Percentiles rank a stretch among this genome's conserved stretches.
Evolutionary conservation across 1,140 invertebrate genomes (phyloP).

Genomic region (Mylabris phalerata): DNA sequence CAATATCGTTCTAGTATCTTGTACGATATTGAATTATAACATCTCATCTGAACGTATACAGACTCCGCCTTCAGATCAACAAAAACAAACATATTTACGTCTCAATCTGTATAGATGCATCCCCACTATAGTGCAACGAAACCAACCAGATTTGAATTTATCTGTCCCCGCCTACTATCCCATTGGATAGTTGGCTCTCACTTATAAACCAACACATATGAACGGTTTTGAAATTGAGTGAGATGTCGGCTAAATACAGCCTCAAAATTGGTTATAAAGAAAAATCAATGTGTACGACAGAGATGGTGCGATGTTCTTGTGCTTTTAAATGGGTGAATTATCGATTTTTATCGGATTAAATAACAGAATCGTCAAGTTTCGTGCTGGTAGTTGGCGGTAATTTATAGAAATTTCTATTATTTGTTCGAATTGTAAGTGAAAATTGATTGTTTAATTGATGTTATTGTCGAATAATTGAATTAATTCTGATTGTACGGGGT

Average conservation of each 20-base stretch:
- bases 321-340: no score
- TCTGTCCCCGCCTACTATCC: constrained; percentile 26
- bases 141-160: constrained; percentile 24
- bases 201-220: no score
- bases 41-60: constrained; percentile 15
- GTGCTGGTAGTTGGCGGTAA: no score
- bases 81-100: constrained; percentile 39
- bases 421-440: no score
- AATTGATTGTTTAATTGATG: no score
- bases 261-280: background rate
- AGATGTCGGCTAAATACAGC: constrained; percentile 22
- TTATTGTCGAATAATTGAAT: no score
- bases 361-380: no score
- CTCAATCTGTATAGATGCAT: constrained; percentile 30
- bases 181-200: constrained; percentile 17
- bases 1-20: constrained; percentile 32
- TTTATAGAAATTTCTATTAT: no score
- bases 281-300: constrained; percentile 15
- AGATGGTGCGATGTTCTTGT: constrained; percentile 3
- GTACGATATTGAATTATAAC: constrained; percentile 32
- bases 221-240: constrained; percentile 21
- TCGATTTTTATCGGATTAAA: no score
- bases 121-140: constrained; percentile 19
- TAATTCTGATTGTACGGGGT: no score
- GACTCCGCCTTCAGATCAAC: constrained; percentile 28